These are phyloP conservation scores for Camponotus vicinus DNA, from an alignment of 1,140 invertebrate genomes.

Conservation along the genomic window DNA sequence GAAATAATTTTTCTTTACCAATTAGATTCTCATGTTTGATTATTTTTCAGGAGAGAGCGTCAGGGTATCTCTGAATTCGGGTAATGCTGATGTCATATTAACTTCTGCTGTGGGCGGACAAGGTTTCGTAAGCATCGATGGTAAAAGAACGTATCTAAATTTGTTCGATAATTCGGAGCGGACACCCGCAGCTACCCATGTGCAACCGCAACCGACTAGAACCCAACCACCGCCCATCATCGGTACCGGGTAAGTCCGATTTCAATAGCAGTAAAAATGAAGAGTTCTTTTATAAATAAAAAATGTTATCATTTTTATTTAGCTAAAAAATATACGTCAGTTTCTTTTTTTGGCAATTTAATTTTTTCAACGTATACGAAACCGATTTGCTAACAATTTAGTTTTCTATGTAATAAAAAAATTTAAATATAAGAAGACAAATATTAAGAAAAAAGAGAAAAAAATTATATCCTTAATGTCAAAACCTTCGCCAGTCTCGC, in stretches of 20 bases:
- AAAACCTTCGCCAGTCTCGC: slow-evolving; percentile 74
- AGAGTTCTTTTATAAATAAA: not conserved
- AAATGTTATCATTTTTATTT: not conserved
- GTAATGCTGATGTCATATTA: slow-evolving; percentile 89
- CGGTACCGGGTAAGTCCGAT: slow-evolving; percentile 86
- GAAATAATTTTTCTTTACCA: not conserved
- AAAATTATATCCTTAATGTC: too few species aligned
- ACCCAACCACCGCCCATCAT: slow-evolving; percentile 77
- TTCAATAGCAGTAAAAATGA: not conserved
- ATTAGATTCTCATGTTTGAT: not conserved
- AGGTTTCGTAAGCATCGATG: slow-evolving; percentile 96
- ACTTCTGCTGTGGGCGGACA: slow-evolving; percentile 92
- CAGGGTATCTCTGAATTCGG: slow-evolving; percentile 83
- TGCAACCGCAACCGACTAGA: slow-evolving; percentile 80
- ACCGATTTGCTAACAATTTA: not conserved
- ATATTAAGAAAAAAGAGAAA: too few species aligned
- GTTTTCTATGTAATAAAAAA: not conserved
- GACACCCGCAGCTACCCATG: slow-evolving; percentile 54
- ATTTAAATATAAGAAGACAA: too few species aligned
- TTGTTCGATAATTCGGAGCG: slow-evolving; percentile 89
- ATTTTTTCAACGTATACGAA: not conserved
- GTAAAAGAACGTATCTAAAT: slow-evolving; percentile 95
- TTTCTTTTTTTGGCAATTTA: not conserved
- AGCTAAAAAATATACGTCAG: not conserved
- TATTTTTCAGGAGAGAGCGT: slow-evolving; percentile 76